Percentiles rank a stretch among this genome's conserved stretches.
Conservation (phyloP, 2,113 vertebrate genomes). For the Gasterosteus nipponicus region DNA sequence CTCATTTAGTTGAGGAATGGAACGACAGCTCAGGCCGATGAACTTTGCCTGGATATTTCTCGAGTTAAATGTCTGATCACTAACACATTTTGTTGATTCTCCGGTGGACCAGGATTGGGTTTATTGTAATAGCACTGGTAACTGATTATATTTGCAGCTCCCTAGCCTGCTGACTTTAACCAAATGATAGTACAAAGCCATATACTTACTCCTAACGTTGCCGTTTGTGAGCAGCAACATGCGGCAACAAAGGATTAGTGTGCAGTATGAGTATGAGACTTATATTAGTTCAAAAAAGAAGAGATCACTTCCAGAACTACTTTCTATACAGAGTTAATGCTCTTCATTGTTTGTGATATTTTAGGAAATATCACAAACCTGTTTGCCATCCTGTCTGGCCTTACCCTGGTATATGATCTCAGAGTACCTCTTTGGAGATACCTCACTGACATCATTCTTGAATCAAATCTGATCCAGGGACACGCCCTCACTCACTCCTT, state of each 20-base stretch:
- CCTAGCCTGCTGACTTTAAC: neutral
- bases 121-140: constrained; percentile 37
- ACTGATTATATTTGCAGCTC: constrained; percentile 22
- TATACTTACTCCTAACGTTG: neutral
- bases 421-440: constrained; percentile 31
- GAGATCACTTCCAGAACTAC: neutral
- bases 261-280: neutral
- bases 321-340: neutral
- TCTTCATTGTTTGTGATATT: neutral
- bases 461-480: constrained; percentile 52
- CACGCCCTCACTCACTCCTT: constrained; percentile 28
- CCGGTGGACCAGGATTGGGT: constrained; percentile 33
- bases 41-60: constrained; percentile 58
- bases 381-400: constrained; percentile 22
- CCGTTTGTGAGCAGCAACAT: neutral
- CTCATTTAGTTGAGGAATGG: constrained; percentile 63
- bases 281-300: neutral
- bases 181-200: neutral
- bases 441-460: constrained; percentile 59
- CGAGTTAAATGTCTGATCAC: constrained; percentile 53
- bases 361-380: neutral
- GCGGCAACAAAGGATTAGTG: neutral
- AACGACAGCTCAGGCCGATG: constrained; percentile 56
- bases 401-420: constrained; percentile 53
- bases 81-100: constrained; percentile 58